Base-by-base conservation (phyloP, 2,888 invertebrate genomes). In the Serrognathus titanus region DNA sequence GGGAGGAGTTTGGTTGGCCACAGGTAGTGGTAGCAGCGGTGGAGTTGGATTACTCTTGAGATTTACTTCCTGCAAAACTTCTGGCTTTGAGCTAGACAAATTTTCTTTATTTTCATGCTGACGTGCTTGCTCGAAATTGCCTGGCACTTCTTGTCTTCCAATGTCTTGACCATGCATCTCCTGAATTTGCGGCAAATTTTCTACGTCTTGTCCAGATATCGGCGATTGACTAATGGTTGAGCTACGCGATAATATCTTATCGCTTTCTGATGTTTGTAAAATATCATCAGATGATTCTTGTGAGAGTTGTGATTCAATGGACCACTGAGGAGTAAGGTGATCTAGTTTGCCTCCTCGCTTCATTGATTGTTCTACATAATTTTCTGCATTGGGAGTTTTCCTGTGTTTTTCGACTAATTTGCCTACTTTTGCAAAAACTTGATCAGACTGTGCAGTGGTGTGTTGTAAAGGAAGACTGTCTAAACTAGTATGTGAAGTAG, bases 281-380 rank as follows among this genome's bases (percentile, higher is more conserved):
- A 82, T 78, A 36, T 84, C 83, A 66, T 85, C 85, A 59, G 85
- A 85, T 2, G 85, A 85, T 65, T 85, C 85, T 69, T 85, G 84
- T 8, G 85, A 85, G 75, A 84, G 81, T 71, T 85, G 85, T 37
- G 85, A 85, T 69, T 86, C 86, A 53, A 83, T 83, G 4, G 85
- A 85, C 85, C 85, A 85, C 65, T 85, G 85, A 2, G 85, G 84
- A 13, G 85, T 78, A 51, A 73, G 61, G 54, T 64, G 63, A 10
- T 78, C 77, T 31, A 69, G 59, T 65, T 75, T 76, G 48, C 65
- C 69, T 10, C 72, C 24, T 31, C 7, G 66, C 59, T 70, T 69
- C 13, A 35, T 41, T 11, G 43, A 11, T 12, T 40, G 36, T 24
- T 20, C 39, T 13, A 16, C 11, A 31, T 3, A 31, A 31, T 31